A percentile compares a stretch with the other conserved stretches of the same genome.
Conservation (phyloP, 64 coral and sea anemone species). For the Montipora cactus region DNA sequence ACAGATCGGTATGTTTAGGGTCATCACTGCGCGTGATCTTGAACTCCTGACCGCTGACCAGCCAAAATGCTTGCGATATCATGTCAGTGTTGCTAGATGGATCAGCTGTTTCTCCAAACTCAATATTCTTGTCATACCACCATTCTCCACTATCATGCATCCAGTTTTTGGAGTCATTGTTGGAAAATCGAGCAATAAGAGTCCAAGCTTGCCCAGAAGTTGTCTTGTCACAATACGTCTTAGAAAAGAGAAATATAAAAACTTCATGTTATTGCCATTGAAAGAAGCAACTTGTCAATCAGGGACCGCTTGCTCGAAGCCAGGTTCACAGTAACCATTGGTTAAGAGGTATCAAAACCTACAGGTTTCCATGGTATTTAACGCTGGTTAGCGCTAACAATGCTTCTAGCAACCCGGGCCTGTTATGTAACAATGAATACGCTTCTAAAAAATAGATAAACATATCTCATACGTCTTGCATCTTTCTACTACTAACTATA, state of each 20-base stretch:
- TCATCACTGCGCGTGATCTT: conserved; percentile 67
- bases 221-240: not conserved
- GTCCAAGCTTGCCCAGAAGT: not conserved
- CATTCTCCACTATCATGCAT: not conserved
- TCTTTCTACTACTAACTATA: too few species aligned
- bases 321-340: too few species aligned
- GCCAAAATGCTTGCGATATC: conserved; percentile 44
- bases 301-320: too few species aligned
- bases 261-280: too few species aligned
- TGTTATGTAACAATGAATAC: too few species aligned
- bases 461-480: too few species aligned
- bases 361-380: too few species aligned
- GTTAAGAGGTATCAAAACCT: too few species aligned
- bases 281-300: too few species aligned
- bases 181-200: conserved; percentile 48
- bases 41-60: conserved; percentile 33
- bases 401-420: too few species aligned
- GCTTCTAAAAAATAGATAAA: too few species aligned
- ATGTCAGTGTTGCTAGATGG: conserved; percentile 48
- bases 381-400: too few species aligned
- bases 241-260: not conserved
- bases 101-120: not conserved
- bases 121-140: conserved; percentile 19
- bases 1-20: not conserved
- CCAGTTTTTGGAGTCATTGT: conserved; percentile 18